Conservation (phyloP, 2,797 vertebrate species). For the Otolemur crassicaudatus region DNA sequence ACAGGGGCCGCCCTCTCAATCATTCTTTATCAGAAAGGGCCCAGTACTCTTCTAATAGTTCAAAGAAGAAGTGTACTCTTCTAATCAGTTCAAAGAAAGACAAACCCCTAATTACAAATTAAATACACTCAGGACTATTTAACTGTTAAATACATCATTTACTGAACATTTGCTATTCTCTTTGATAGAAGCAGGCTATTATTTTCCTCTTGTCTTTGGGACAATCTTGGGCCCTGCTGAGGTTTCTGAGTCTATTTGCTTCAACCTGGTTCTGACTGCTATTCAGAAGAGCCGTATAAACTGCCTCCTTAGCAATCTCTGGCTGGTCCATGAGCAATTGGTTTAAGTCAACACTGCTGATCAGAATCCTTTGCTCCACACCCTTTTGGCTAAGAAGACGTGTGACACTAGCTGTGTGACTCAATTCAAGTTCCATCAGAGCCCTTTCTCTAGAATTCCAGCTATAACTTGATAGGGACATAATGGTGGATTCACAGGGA, state of each 20-base stretch:
- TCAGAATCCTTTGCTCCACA: neutral
- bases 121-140: neutral
- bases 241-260: neutral
- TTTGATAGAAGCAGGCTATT: neutral
- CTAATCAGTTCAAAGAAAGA: neutral
- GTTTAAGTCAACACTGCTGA: neutral
- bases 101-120: neutral
- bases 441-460: neutral
- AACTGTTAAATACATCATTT: neutral
- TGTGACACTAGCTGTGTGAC: neutral
- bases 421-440: neutral
- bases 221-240: neutral
- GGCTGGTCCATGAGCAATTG: neutral
- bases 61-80: no score
- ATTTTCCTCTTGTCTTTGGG: neutral
- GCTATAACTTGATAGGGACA: neutral
- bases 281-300: neutral
- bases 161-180: neutral
- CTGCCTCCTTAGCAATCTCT: neutral
- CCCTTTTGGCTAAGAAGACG: neutral
- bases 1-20: neutral
- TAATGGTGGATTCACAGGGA: no score
- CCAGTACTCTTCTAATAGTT: no score
- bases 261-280: neutral
- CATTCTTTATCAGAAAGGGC: neutral